Percentiles rank a stretch among this genome's conserved stretches.
Conservation (phyloP, 2,888 invertebrate genomes). For the Nephrotoma appendiculata region DNA sequence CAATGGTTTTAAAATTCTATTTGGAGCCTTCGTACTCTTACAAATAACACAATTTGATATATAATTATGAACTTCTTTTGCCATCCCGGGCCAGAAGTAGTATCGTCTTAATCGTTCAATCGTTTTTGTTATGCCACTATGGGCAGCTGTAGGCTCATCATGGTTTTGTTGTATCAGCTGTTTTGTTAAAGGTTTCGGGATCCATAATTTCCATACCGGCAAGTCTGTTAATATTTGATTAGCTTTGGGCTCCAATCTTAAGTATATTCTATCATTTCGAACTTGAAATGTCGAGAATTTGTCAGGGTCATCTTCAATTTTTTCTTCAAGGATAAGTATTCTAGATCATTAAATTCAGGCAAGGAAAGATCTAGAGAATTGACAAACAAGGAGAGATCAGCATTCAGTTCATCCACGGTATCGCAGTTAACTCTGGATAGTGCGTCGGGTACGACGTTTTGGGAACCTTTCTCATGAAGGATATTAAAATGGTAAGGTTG, state of each 20-base stretch:
- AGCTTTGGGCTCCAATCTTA: too few species aligned
- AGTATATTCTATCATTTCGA: too few species aligned
- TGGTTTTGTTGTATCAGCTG: not conserved
- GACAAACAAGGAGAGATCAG: not conserved
- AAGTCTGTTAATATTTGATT: too few species aligned
- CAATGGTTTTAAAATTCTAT: not conserved
- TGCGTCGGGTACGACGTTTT: not conserved
- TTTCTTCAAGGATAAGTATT: too few species aligned
- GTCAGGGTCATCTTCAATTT: too few species aligned
- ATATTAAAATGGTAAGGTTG: not conserved
- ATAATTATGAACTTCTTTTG: not conserved
- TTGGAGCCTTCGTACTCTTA: not conserved
- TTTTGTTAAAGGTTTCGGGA: too few species aligned
- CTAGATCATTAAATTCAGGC: too few species aligned
- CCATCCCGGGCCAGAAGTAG: not conserved
- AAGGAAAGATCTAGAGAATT: not conserved
- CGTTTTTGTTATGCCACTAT: not conserved
- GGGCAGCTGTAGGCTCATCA: not conserved
- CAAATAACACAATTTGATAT: not conserved
- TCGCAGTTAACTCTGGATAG: not conserved
- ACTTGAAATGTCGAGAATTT: too few species aligned
- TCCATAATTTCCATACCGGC: too few species aligned
- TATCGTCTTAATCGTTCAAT: not conserved
- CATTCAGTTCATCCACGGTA: not conserved
- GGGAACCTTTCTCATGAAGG: not conserved